Evolutionary conservation across 2,113 vertebrate genomes (phyloP).

Genomic region (Pteronura brasiliensis): DNA sequence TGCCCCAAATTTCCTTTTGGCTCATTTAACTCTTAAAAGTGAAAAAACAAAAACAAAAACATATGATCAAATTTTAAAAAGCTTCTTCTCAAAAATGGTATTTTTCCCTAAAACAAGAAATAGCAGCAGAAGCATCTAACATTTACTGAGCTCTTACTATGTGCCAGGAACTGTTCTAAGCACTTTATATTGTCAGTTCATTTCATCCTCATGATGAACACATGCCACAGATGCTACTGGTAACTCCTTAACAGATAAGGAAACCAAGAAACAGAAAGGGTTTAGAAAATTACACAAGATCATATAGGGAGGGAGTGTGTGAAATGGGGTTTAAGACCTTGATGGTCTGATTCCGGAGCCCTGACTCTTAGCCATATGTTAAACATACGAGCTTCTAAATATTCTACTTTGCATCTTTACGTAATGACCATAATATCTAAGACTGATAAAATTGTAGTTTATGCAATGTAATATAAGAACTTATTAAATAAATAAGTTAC

Average conservation of each 20-base stretch:
- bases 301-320: not conserved
- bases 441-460: not conserved
- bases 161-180: not conserved
- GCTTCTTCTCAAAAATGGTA: not conserved
- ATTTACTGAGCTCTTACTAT: not conserved
- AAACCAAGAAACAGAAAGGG: not conserved
- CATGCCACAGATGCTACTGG: not conserved
- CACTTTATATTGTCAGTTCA: not conserved
- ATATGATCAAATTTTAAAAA: not conserved
- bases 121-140: not conserved
- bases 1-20: not conserved
- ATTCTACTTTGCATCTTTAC: not conserved
- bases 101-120: not conserved
- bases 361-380: not conserved
- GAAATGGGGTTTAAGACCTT: not conserved
- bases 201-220: not conserved
- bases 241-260: not conserved
- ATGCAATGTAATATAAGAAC: not conserved
- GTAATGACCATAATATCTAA: not conserved
- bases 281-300: not conserved
- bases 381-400: not conserved
- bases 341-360: not conserved
- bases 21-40: constrained; percentile 10
- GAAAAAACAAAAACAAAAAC: not conserved
- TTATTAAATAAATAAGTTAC: constrained; percentile 16